Conservation (phyloP, 2,113 vertebrate genomes). For the Lampris incognitus region DNA sequence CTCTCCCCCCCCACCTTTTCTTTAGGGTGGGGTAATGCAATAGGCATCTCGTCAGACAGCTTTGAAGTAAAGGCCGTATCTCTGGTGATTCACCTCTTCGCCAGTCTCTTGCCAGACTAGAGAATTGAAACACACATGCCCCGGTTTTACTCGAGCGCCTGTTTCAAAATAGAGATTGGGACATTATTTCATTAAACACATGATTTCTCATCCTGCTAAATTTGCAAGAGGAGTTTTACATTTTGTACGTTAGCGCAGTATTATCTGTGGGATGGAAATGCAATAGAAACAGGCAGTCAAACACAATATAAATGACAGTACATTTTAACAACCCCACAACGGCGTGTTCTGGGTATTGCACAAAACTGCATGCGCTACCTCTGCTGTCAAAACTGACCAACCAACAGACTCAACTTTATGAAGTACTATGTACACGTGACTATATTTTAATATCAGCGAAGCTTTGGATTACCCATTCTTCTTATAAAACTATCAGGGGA, state of each 20-base stretch:
- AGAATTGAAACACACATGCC: slow-evolving; percentile 30
- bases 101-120: slow-evolving; percentile 24
- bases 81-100: neutral
- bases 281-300: neutral
- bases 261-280: neutral
- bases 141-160: neutral
- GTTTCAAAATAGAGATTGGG: slow-evolving; percentile 13
- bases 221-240: neutral
- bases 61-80: slow-evolving; percentile 29
- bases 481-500: neutral
- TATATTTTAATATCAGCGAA: slow-evolving; percentile 3
- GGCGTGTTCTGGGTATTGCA: neutral
- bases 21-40: neutral
- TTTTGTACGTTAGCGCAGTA: neutral
- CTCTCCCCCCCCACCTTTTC: neutral
- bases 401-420: neutral
- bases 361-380: neutral
- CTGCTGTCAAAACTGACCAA: neutral
- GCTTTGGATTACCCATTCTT: slow-evolving; percentile 1
- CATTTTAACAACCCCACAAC: neutral
- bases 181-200: neutral
- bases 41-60: slow-evolving; percentile 13
- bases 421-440: slow-evolving; percentile 3
- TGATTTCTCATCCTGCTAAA: neutral
- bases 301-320: neutral